Base-by-base conservation (phyloP, 2,888 invertebrate species). In the Bhutanitis thaidina region DNA sequence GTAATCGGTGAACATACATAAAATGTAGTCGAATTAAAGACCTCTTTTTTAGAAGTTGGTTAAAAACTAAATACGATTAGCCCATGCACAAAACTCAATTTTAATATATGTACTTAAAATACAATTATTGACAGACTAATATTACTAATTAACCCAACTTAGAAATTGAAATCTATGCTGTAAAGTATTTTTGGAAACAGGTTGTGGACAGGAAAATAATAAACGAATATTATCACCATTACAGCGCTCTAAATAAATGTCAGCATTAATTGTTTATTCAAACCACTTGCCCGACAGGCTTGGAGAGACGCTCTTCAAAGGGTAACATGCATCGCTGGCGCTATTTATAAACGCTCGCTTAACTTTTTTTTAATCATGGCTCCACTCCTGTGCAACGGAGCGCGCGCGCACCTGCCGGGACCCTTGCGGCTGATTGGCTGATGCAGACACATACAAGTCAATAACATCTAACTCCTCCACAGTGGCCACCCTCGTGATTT, bases 321-420 rank as follows among this genome's bases (percentile, higher is more conserved):
- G 77, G 78, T 77, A 82, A 79, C 79, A 76, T 76, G 70, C 73
- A 76, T 75, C 76, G 71, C 67, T 75, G 75, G 62, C 69, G 79
- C 84, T 85, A 85, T 86, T 87, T 85, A 80, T 82, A 85, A 83
- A 80, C 74, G 74, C 68, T 74, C 69, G 71, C 68, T 74, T 73
- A 65, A 58, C 59, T 71, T 72, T 78, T 75, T 61, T 58, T 52
- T 55, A 44, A 48, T 45, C 15, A 41, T 47, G 59, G 69, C 76
- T 77, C 67, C 75, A 67, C 79, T 70, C 67, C 71, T 68, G 61
- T 60, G 59, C 62, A 69, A 52, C 60, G 57, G 68, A 69, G 70
- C 67, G 60, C 52, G 56, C 58, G 65, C 69, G 74, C 87, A 85
- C 83, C 86, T 84, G 83, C 74, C 66, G 52, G 54, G 52, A 51